Evolutionary conservation across 2,888 invertebrate species (phyloP), one percentile per base, ranked within the genome.

Genomic region (Catocala nupta): DNA sequence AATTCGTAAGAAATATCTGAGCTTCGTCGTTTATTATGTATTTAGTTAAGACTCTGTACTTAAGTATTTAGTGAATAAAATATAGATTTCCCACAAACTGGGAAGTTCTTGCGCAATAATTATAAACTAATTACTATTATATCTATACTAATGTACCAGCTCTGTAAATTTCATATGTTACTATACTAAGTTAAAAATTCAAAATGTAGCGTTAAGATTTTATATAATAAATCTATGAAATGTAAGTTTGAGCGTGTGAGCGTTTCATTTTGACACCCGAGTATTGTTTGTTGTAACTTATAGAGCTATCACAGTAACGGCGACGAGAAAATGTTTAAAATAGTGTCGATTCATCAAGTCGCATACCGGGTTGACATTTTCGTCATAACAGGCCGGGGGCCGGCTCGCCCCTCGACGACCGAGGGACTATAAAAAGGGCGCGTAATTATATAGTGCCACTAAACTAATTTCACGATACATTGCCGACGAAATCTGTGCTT

Each of bases 381-480:
- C 92, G 91, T 93, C 93, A 94, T 93, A 94, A 92, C 91, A 91
- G 77, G 68, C 78, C 76, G 82, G 87, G 80, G 83, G 80, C 79
- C 73, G 62, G 70, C 73, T 62, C 75, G 77, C 73, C 70, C 77
- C 64, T 63, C 77, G 63, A 55, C 79, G 77, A 73, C 75, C 77
- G 79, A 82, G 88, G 89, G 89, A 81, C 88, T 82, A 91, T 92
- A 93, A 93, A 93, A 93, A 92, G 92, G 91, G 90, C 85, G 86
- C 91, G 90, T 94, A 94, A 94, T 94, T 94, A 94, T 93, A 94
- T 93, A 93, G 92, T 93, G 91, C 91, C 91, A 92, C 91, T 93
- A 94, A 94, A 93, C 94, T 94, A 93, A 94, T 94, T 94, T 94
- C 92, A 94, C 93, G 94, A 93, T 93, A 94, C 93, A 93, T 93